Evolutionary conservation across 1,140 invertebrate genomes (phyloP).

Genomic region (Acromyrmex echinatior): DNA sequence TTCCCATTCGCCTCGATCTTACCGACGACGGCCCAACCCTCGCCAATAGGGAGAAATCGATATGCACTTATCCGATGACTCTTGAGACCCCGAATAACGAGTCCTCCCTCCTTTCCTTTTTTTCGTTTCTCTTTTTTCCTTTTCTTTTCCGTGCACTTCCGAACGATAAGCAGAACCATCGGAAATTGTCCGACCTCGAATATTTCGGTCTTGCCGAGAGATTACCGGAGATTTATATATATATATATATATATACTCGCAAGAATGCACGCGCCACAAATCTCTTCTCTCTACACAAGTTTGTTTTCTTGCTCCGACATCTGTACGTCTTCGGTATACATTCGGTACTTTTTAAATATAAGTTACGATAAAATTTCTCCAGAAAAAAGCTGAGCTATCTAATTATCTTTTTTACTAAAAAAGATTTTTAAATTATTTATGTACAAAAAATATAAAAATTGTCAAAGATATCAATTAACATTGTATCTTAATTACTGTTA

Average conservation of each 20-base stretch:
- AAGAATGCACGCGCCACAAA: not conserved
- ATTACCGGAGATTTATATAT: conserved; percentile 31
- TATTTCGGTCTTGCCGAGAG: conserved; percentile 21
- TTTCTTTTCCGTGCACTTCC: conserved; percentile 32
- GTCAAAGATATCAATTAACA: no score
- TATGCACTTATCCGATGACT: conserved; percentile 81
- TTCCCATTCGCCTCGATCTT: conserved; percentile 76
- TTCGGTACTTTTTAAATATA: not conserved
- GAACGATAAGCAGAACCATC: conserved; percentile 55
- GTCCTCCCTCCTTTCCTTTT: conserved; percentile 6
- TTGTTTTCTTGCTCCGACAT: not conserved
- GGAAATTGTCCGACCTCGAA: conserved; percentile 58
- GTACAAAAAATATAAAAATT: no score
- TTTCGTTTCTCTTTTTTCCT: not conserved
- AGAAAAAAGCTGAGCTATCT: no score
- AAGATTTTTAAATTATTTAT: no score
- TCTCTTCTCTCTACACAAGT: not conserved
- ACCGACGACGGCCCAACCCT: conserved; percentile 70
- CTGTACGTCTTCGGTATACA: not conserved
- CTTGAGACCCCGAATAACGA: conserved; percentile 71
- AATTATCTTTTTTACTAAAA: no score
- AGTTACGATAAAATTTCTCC: not conserved
- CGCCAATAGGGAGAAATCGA: conserved; percentile 79
- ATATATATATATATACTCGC: no score
- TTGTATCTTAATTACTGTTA: not conserved